These are phyloP conservation scores for Trypoxylus dichotomus DNA, from an alignment of 1,140 invertebrate genomes.

Conservation along the genomic window DNA sequence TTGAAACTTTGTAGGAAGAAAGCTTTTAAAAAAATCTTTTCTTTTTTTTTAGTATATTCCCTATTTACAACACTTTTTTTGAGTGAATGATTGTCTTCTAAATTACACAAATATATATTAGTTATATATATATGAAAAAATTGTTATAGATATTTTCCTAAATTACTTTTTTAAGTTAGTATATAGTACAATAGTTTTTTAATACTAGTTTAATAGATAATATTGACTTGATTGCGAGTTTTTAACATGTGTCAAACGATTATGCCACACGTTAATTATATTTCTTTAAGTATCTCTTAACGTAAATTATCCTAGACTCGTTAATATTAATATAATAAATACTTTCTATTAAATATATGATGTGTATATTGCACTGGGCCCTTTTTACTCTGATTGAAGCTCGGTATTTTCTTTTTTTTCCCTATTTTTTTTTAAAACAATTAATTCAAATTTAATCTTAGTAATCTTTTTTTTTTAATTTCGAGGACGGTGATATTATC, in stretches of 20 bases:
- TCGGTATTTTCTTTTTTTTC: slow-evolving; percentile 31
- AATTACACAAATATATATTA: slow-evolving; percentile 21
- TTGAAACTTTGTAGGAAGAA: slow-evolving; percentile 47
- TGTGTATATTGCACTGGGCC: slow-evolving; percentile 42
- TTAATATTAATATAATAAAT: slow-evolving; percentile 11
- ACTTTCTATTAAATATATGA: slow-evolving; percentile 10
- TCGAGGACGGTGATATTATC: slow-evolving; percentile 36
- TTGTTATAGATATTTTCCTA: background rate
- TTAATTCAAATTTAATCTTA: slow-evolving; percentile 17
- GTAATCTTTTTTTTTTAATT: too few relatives aligned
- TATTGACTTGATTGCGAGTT: slow-evolving; percentile 46
- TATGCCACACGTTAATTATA: slow-evolving; percentile 1
- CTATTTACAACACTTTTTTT: slow-evolving; percentile 12
- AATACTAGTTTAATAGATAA: slow-evolving; percentile 17
- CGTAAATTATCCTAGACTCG: background rate
- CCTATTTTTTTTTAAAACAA: background rate
- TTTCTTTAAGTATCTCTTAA: background rate
- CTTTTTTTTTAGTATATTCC: background rate
- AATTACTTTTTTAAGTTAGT: too few relatives aligned
- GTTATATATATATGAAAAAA: background rate
- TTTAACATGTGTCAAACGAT: slow-evolving; percentile 4
- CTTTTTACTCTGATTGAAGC: slow-evolving; percentile 36
- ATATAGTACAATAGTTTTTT: background rate
- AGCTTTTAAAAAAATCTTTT: background rate
- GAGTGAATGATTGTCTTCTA: slow-evolving; percentile 5